A percentile compares a stretch with the other conserved stretches of the same genome.
Evolutionary conservation across 2,113 vertebrate species (phyloP).

Genomic region (Dromas ardeola): DNA sequence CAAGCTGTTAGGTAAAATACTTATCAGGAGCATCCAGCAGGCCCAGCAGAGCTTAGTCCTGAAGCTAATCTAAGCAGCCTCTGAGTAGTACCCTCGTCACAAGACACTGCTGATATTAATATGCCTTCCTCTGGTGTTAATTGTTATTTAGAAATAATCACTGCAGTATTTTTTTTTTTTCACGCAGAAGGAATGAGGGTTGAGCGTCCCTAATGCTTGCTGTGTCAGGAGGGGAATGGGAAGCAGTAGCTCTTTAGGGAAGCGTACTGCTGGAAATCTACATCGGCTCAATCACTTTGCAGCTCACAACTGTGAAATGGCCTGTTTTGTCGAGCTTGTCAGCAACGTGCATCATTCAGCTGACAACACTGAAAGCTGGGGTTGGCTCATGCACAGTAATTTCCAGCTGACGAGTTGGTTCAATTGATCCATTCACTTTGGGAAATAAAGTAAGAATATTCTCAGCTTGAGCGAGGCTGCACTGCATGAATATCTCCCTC

Average conservation of each 20-base stretch:
- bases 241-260: neutral
- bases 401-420: conserved; percentile 1
- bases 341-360: neutral
- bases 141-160: neutral
- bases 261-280: neutral
- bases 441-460: neutral
- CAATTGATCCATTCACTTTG: neutral
- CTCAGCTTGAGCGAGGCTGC: neutral
- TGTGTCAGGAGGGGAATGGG: neutral
- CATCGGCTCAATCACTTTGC: neutral
- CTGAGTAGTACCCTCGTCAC: neutral
- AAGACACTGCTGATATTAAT: neutral
- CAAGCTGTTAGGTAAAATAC: neutral
- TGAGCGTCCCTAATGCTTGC: neutral
- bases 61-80: neutral
- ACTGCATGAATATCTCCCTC: neutral
- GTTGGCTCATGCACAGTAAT: neutral
- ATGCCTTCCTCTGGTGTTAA: neutral
- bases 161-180: neutral
- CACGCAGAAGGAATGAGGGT: neutral
- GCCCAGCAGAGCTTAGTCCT: neutral
- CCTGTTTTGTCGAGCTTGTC: neutral
- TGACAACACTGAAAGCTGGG: neutral
- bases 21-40: neutral
- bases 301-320: conserved; percentile 12